Percentiles rank a stretch among this genome's conserved stretches.
phyloP scores from a whole-genome alignment of 2,888 invertebrate species.

The Beris morrisii region DNA sequence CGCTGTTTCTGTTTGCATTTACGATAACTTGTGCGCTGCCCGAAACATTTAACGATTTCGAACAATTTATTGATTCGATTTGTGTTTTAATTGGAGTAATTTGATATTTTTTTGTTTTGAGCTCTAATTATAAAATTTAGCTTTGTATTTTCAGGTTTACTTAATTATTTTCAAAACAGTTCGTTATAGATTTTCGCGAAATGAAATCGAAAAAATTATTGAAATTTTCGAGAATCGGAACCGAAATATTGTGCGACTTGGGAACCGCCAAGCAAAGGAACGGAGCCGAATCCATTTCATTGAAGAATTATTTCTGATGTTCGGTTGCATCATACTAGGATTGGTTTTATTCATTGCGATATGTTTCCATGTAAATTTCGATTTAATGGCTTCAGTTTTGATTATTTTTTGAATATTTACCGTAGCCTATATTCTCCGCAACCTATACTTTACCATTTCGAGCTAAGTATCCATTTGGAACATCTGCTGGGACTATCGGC shows the following conservation, averaged over 20 bases:
- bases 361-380: conserved; percentile 39
- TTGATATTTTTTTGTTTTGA: background rate
- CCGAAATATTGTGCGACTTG: conserved; percentile 32
- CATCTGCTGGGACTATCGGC: conserved; percentile 33
- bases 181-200: conserved; percentile 38
- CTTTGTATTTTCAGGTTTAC: conserved; percentile 42
- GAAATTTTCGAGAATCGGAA: conserved; percentile 30
- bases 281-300: conserved; percentile 41
- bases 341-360: conserved; percentile 43
- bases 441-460: conserved; percentile 43
- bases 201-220: conserved; percentile 43
- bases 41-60: conserved; percentile 41
- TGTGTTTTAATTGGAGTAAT: conserved; percentile 44
- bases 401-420: background rate
- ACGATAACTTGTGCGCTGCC: conserved; percentile 42
- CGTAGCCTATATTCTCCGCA: conserved; percentile 41
- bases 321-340: conserved; percentile 36
- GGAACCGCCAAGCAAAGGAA: conserved; percentile 38
- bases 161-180: conserved; percentile 44
- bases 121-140: conserved; percentile 29
- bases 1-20: conserved; percentile 33
- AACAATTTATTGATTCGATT: conserved; percentile 43
- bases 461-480: conserved; percentile 44
- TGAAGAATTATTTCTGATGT: conserved; percentile 40
- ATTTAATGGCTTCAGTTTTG: background rate